Conservation (phyloP, 2,888 invertebrate genomes). For the Brenthis daphne region DNA sequence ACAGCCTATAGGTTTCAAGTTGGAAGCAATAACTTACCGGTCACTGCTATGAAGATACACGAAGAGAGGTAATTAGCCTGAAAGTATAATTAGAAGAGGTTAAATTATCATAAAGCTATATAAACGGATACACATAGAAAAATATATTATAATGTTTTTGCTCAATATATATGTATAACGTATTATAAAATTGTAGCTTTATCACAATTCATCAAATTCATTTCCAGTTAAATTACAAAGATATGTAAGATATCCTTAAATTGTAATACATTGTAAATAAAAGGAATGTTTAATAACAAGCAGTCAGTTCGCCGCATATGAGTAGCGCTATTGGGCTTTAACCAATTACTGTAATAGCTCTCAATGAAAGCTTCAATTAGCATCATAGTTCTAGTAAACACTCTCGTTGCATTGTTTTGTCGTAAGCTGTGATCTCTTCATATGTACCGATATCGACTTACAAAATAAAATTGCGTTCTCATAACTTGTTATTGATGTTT, state of each 20-base stretch:
- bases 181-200: too few relatives aligned
- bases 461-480: conserved; percentile 7
- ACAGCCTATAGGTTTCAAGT: background rate
- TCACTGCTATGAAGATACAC: too few relatives aligned
- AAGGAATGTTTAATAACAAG: conserved; percentile 4
- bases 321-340: conserved; percentile 49
- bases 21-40: too few relatives aligned
- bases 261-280: background rate
- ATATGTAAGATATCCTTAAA: background rate
- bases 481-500: background rate
- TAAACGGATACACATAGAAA: too few relatives aligned
- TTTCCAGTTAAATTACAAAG: too few relatives aligned
- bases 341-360: conserved; percentile 50
- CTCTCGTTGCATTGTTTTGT: conserved; percentile 25
- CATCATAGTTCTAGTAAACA: conserved; percentile 29
- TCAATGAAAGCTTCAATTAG: conserved; percentile 44
- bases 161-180: too few relatives aligned
- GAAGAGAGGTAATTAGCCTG: too few relatives aligned
- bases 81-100: too few relatives aligned
- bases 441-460: conserved; percentile 7
- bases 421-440: conserved; percentile 3
- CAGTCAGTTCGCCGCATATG: conserved; percentile 4
- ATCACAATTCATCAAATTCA: too few relatives aligned
- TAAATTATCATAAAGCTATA: too few relatives aligned
- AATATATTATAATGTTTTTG: too few relatives aligned